These are phyloP conservation scores for Syngnathoides biaculeatus DNA, from an alignment of 2,113 vertebrate species.

Conservation along the genomic window DNA sequence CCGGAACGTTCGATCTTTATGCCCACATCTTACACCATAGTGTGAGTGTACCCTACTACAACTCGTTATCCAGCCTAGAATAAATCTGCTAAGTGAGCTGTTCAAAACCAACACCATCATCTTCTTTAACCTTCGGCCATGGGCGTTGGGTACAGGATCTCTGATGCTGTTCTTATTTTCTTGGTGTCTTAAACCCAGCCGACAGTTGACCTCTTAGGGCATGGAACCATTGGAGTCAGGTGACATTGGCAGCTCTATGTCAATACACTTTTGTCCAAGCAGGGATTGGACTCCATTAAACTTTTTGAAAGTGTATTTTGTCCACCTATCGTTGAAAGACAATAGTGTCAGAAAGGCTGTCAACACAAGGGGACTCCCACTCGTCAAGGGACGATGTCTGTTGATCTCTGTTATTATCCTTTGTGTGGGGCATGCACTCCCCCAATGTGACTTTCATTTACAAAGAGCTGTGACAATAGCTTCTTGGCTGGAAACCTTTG, in stretches of 20 bases:
- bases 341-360: background rate
- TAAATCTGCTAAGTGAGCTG: too few species aligned
- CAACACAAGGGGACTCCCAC: background rate
- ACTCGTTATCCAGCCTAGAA: too few species aligned
- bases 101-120: background rate
- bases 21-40: too few species aligned
- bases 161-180: background rate
- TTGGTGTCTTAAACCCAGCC: background rate
- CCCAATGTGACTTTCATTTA: conserved; percentile 5
- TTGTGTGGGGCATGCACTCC: background rate
- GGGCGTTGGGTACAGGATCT: background rate
- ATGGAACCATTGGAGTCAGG: background rate
- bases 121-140: background rate
- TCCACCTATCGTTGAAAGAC: background rate
- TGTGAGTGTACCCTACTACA: too few species aligned
- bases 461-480: background rate
- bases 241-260: background rate
- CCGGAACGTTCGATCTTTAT: too few species aligned
- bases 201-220: background rate
- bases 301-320: background rate
- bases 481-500: background rate
- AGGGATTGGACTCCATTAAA: background rate
- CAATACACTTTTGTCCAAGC: background rate
- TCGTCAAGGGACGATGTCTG: background rate
- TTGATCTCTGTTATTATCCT: conserved; percentile 1